These are phyloP conservation scores for Lycopodina hypogea DNA, from an alignment of 37 sponge, comb jelly and placozoan genomes.

Conservation along the genomic window DNA sequence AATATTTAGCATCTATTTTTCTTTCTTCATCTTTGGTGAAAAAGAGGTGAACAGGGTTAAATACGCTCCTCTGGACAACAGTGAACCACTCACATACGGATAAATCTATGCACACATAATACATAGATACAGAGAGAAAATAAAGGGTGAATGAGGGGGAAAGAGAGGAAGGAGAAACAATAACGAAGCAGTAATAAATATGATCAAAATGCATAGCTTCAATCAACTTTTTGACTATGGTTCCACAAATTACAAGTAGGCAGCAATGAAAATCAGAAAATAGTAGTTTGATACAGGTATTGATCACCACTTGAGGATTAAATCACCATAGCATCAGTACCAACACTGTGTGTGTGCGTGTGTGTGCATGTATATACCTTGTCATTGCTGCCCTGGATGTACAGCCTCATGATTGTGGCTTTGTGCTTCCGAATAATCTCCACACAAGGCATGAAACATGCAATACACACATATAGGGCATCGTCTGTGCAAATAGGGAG, in stretches of 20 bases:
- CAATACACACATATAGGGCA: conserved; percentile 83
- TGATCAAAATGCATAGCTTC: too few relatives aligned
- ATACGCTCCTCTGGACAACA: conserved; percentile 80
- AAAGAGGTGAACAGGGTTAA: conserved; percentile 63
- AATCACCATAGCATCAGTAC: too few relatives aligned
- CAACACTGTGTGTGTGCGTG: too few relatives aligned
- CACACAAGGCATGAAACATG: conserved; percentile 87
- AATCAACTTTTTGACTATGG: too few relatives aligned
- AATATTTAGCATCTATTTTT: too few relatives aligned
- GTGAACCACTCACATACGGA: conserved; percentile 61
- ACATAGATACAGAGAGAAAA: too few relatives aligned
- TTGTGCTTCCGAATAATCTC: conserved; percentile 82
- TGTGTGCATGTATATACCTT: conserved; percentile 33
- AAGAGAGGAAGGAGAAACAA: too few relatives aligned
- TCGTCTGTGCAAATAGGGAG: background rate
- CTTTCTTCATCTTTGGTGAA: conserved; percentile 72
- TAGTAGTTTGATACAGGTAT: background rate
- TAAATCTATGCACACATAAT: conserved; percentile 61
- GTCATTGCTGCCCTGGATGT: conserved; percentile 87
- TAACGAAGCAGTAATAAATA: too few relatives aligned
- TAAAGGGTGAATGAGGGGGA: background rate
- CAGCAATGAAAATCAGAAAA: too few relatives aligned
- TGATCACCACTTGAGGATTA: background rate
- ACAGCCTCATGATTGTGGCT: conserved; percentile 68
- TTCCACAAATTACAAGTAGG: too few relatives aligned